Conservation (phyloP, 2,888 invertebrate species). For the Leptinotarsa rubiginosa region DNA sequence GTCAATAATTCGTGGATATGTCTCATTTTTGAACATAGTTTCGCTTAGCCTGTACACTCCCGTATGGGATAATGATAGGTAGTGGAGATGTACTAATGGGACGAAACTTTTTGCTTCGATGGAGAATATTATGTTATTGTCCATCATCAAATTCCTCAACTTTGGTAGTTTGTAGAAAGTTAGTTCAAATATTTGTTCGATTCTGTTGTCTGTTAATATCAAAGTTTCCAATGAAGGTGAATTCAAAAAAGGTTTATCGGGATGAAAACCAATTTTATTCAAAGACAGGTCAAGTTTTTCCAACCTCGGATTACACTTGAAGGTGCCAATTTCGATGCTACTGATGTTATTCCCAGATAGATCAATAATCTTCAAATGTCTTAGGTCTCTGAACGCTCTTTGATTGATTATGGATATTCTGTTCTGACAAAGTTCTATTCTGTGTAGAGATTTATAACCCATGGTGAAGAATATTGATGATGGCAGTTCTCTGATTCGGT, state of each 20-base stretch:
- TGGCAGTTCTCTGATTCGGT: slow-evolving; percentile 55
- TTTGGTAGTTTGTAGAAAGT: slow-evolving; percentile 61
- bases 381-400: slow-evolving; percentile 59
- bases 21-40: slow-evolving; percentile 59
- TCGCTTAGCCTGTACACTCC: slow-evolving; percentile 59
- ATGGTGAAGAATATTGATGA: slow-evolving; percentile 58
- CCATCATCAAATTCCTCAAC: slow-evolving; percentile 59
- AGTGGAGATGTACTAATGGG: slow-evolving; percentile 58
- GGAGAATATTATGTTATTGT: slow-evolving; percentile 57
- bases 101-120: slow-evolving; percentile 60
- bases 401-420: slow-evolving; percentile 55
- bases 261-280: slow-evolving; percentile 58
- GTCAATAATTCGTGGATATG: slow-evolving; percentile 59
- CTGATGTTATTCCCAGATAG: slow-evolving; percentile 61
- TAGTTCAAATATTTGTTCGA: slow-evolving; percentile 60
- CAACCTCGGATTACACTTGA: slow-evolving; percentile 57
- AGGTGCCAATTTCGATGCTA: slow-evolving; percentile 57
- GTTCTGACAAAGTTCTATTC: slow-evolving; percentile 60
- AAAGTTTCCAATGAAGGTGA: slow-evolving; percentile 59
- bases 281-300: slow-evolving; percentile 59
- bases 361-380: slow-evolving; percentile 56
- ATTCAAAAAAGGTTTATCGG: slow-evolving; percentile 57
- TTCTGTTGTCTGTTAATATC: slow-evolving; percentile 59
- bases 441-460: slow-evolving; percentile 56
- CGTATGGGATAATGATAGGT: slow-evolving; percentile 62